Base-by-base conservation (phyloP, 2,888 invertebrate genomes). In the Lepidonotus clava region DNA sequence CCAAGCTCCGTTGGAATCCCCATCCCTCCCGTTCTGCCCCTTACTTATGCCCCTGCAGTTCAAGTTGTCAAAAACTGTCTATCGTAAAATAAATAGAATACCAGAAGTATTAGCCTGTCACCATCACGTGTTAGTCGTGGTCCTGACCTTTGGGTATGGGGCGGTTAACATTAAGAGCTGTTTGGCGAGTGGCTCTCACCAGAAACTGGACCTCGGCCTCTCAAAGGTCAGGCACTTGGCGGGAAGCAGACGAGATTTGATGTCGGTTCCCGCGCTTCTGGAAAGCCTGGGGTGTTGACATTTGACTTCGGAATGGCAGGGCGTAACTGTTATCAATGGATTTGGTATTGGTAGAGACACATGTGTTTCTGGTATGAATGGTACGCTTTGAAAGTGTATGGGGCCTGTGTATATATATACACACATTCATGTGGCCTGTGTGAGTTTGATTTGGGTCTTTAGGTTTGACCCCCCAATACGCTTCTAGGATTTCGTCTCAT, bases 201-300 rank as follows among this genome's bases (percentile, higher is more conserved):
- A 11, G 14, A 11, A 56, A 56, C n/a, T n/a, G 56, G 18, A 8
- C 46, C 18, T 46, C 46, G 18, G 8, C 46, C 18, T 46, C 14
- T 14, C 56, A 56, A 56, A 56, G 56, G 56, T 56, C 56, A 56
- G 56, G n/a, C 56, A n/a, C n/a, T 56, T 56, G 14, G n/a, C 14
- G 4, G 56, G 56, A 56, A 56, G 56, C 56, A 56, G 56, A 46
- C 56, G 56, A n/a, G 56, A 56, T 56, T n/a, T 56, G 5, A n/a
- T 56, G 56, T 56, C 56, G n/a, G 56, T 56, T 56, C n/a, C 8
- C 56, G 14, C 8, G 18, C n/a, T n/a, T 56, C 14, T 56, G 56
- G 8, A n/a, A n/a, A 56, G 8, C 4, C 14, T 56, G 8, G n/a
- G 56, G 56, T 56, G 56, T 56, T n/a, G 56, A 46, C n/a, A n/a